These are phyloP conservation scores for Plusia festucae DNA, from an alignment of 2,888 invertebrate genomes.

Conservation along the genomic window DNA sequence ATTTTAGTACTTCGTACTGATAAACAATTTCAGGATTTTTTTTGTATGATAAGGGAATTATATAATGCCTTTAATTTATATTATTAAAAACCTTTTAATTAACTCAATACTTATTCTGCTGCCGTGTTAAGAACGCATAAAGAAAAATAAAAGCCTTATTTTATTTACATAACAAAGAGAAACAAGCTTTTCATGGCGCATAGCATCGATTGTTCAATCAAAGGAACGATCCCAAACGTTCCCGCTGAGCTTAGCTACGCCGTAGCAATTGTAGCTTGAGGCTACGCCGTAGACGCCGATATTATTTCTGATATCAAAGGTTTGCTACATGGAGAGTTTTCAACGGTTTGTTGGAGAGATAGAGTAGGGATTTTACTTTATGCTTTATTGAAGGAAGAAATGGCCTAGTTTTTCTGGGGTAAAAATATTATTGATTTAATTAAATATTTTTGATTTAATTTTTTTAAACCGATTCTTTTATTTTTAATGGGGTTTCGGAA, in stretches of 20 bases:
- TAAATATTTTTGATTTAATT: too few relatives aligned
- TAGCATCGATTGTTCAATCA: conserved; percentile 50
- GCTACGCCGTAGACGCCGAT: conserved; percentile 42
- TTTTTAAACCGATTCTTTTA: too few relatives aligned
- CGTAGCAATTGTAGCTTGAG: conserved; percentile 45
- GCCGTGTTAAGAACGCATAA: conserved; percentile 11
- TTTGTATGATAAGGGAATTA: too few relatives aligned
- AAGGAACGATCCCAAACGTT: conserved; percentile 40
- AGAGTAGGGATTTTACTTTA: background rate
- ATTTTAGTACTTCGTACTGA: too few relatives aligned
- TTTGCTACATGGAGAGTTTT: background rate
- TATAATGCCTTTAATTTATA: background rate
- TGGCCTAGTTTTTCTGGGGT: background rate
- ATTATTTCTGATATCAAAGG: conserved; percentile 30
- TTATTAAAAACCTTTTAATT: background rate
- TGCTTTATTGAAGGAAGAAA: background rate
- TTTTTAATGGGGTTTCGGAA: too few relatives aligned
- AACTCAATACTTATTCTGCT: background rate
- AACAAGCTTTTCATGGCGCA: conserved; percentile 29
- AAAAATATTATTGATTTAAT: too few relatives aligned
- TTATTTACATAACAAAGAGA: conserved; percentile 29
- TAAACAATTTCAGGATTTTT: too few relatives aligned
- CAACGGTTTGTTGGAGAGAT: background rate
- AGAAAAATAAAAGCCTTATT: conserved; percentile 28
- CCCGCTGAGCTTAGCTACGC: conserved; percentile 37